Conservation (phyloP, 30 jellyfish, hydroid and myxozoan species). For the Pelagia noctiluca region DNA sequence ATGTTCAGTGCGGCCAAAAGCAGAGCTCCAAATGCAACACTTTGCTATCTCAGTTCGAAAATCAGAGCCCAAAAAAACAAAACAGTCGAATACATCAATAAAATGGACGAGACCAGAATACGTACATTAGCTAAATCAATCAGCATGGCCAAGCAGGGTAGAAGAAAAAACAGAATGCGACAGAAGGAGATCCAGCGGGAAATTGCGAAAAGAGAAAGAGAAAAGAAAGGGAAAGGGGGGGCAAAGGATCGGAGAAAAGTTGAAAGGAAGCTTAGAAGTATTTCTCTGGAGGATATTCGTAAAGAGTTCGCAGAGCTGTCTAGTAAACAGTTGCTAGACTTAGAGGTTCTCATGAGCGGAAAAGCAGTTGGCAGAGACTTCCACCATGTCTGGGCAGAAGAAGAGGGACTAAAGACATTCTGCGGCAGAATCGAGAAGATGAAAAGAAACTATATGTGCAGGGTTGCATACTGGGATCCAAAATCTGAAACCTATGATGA, state of each 20-base stretch:
- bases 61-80: conserved; percentile 20
- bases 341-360: conserved; percentile 8
- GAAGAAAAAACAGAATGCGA: not conserved
- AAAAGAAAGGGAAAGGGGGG: no score
- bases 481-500: conserved; percentile 36
- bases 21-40: conserved; percentile 47
- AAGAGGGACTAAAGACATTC: not conserved
- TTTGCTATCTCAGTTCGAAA: conserved; percentile 11
- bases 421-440: conserved; percentile 15
- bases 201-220: conserved; percentile 8
- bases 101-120: conserved; percentile 12
- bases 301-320: conserved; percentile 21
- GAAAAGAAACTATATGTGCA: not conserved
- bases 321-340: conserved; percentile 8
- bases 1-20: conserved; percentile 44
- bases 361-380: conserved; percentile 21
- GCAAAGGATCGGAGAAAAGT: conserved; percentile 21
- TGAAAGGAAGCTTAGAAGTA: conserved; percentile 10
- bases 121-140: no score
- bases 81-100: conserved; percentile 43
- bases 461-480: conserved; percentile 25
- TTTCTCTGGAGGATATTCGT: not conserved
- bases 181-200: conserved; percentile 9
- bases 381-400: conserved; percentile 35
- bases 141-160: no score